Conservation (phyloP, 2,797 vertebrate genomes). For the Trachops cirrhosus region DNA sequence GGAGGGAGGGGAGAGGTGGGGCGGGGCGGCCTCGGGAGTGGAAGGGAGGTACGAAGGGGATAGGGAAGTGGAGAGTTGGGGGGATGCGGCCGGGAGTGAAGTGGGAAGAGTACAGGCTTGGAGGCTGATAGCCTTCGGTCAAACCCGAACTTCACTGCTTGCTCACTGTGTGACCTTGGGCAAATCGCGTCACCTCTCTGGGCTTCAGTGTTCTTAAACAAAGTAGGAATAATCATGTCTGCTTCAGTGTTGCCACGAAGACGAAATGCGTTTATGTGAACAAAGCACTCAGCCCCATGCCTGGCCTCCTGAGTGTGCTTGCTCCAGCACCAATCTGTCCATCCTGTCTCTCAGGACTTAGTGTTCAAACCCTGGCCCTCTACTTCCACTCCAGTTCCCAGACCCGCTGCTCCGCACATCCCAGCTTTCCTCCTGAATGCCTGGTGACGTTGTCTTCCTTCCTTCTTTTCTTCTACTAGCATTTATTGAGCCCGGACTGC, state of each 20-base stretch:
- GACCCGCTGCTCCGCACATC: not conserved
- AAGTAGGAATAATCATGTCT: not conserved
- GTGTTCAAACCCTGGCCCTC: not conserved
- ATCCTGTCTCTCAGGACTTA: not conserved
- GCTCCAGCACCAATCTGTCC: not conserved
- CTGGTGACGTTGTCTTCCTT: not conserved
- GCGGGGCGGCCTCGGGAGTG: conserved; percentile 19
- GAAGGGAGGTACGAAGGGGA: not conserved
- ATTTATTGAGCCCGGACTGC: not conserved
- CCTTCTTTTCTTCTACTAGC: not conserved
- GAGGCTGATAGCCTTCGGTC: not conserved
- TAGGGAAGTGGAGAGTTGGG: not conserved
- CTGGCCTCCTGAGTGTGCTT: not conserved
- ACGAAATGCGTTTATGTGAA: not conserved
- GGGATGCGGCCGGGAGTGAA: not conserved
- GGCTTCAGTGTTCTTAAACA: not conserved
- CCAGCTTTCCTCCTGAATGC: not conserved
- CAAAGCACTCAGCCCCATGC: not conserved
- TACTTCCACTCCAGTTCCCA: not conserved
- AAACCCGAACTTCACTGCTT: not conserved
- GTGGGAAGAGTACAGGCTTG: not conserved
- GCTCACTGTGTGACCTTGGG: conserved; percentile 63
- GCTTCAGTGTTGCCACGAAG: not conserved
- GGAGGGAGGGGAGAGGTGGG: not conserved
- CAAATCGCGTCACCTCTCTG: conserved; percentile 40